A percentile compares a stretch with the other conserved stretches of the same genome.
These are phyloP conservation scores for Tarsius wallacei DNA, from an alignment of 2,797 vertebrate genomes.

Conservation along the genomic window DNA sequence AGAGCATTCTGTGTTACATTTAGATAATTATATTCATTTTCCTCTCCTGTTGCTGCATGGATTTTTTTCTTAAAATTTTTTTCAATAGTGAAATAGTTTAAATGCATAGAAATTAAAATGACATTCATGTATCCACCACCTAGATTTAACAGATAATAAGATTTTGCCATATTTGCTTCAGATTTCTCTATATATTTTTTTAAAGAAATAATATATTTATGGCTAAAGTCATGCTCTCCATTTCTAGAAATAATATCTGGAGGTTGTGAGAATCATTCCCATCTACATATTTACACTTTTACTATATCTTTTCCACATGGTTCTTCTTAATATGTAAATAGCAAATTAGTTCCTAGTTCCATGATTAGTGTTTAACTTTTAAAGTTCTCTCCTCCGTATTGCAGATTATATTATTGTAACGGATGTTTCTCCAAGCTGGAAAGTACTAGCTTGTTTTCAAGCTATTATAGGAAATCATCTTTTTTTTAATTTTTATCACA, in stretches of 20 bases:
- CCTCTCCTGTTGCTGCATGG: not conserved
- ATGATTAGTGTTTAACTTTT: not conserved
- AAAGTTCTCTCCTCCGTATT: conserved; percentile 40
- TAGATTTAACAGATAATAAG: conserved; percentile 11
- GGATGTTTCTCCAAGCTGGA: conserved; percentile 39
- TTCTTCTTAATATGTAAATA: conserved; percentile 54
- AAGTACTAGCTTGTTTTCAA: conserved; percentile 44
- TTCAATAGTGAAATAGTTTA: conserved; percentile 32
- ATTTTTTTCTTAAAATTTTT: conserved; percentile 10
- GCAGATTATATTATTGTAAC: conserved; percentile 2
- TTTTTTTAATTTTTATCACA: not conserved
- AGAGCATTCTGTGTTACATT: not conserved
- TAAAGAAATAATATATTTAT: conserved; percentile 57
- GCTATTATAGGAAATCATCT: not conserved
- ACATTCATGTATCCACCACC: not conserved
- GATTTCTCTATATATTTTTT: not conserved
- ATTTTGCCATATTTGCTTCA: conserved; percentile 41
- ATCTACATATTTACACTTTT: not conserved
- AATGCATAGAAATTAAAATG: conserved; percentile 36
- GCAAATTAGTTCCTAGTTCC: not conserved
- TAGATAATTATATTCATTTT: conserved; percentile 17
- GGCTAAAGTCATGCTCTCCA: not conserved
- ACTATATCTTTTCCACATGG: not conserved
- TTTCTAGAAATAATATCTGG: conserved; percentile 1
- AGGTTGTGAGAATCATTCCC: conserved; percentile 4